phyloP scores from a whole-genome alignment of 53 echinoderm and acorn worm genomes.

The Actinopyga echinites region DNA sequence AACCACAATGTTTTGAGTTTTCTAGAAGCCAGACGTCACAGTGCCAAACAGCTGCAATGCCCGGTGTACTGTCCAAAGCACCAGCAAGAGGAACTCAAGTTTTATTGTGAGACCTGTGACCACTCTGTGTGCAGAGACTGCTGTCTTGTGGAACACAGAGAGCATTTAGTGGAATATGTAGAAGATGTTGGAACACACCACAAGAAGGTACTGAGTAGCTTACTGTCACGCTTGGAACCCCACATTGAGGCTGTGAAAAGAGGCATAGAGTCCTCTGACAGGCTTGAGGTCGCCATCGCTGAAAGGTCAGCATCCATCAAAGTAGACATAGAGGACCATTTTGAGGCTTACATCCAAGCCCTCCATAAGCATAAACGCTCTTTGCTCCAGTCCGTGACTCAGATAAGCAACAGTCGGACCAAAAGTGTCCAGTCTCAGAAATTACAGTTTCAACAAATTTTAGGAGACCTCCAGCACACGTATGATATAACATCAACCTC shows the following conservation, averaged over 20 bases:
- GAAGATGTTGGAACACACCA: constrained; percentile 86
- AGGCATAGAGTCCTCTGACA: constrained; percentile 66
- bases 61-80: constrained; percentile 83
- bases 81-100: constrained; percentile 81
- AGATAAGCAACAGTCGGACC: constrained; percentile 62
- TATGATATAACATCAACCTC: constrained; percentile 63
- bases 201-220: constrained; percentile 69
- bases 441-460: constrained; percentile 75
- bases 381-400: constrained; percentile 58
- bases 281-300: constrained; percentile 54
- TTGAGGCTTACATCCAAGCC: constrained; percentile 72
- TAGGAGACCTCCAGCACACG: constrained; percentile 82
- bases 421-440: constrained; percentile 76
- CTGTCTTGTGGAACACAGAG: constrained; percentile 90
- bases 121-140: constrained; percentile 91
- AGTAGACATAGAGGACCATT: constrained; percentile 71
- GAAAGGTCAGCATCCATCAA: constrained; percentile 58
- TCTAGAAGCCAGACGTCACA: constrained; percentile 75
- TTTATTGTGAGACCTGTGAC: constrained; percentile 98
- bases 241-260: constrained; percentile 78
- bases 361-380: constrained; percentile 75
- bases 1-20: constrained; percentile 73
- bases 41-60: constrained; percentile 56
- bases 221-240: constrained; percentile 79
- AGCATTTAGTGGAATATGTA: constrained; percentile 82